Evolutionary conservation across 2,113 vertebrate genomes (phyloP).

Genomic region (Thalassoma bifasciatum): DNA sequence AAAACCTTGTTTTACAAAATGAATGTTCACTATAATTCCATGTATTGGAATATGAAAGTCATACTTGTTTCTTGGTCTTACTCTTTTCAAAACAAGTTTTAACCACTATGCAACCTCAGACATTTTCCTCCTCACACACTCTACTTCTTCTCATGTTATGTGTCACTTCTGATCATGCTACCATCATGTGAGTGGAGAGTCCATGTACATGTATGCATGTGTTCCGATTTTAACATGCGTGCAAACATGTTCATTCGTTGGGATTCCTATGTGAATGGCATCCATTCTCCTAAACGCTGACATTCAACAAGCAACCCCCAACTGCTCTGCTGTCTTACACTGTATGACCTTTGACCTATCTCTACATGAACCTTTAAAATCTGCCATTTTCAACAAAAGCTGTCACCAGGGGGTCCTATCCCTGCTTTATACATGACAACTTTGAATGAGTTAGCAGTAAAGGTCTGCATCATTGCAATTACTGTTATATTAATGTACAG

Average conservation of each 20-base stretch:
- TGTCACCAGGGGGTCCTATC: constrained; percentile 27
- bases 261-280: constrained; percentile 37
- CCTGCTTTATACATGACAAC: not conserved
- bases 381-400: constrained; percentile 35
- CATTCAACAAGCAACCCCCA: constrained; percentile 62
- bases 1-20: too few species aligned
- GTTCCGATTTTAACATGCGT: not conserved
- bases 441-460: not conserved
- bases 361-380: constrained; percentile 50
- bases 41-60: too few species aligned
- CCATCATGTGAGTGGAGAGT: not conserved
- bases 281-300: constrained; percentile 64
- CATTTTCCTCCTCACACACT: not conserved
- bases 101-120: not conserved
- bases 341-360: constrained; percentile 73
- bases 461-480: not conserved
- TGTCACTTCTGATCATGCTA: constrained; percentile 24
- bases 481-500: not conserved
- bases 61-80: not conserved
- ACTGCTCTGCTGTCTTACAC: constrained; percentile 59
- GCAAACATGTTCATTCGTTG: constrained; percentile 49
- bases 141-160: constrained; percentile 1
- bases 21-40: too few species aligned
- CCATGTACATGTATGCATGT: constrained; percentile 25
- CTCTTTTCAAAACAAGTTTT: not conserved